Base-by-base conservation (phyloP, 2,888 invertebrate genomes). In the Therioaphis trifolii region DNA sequence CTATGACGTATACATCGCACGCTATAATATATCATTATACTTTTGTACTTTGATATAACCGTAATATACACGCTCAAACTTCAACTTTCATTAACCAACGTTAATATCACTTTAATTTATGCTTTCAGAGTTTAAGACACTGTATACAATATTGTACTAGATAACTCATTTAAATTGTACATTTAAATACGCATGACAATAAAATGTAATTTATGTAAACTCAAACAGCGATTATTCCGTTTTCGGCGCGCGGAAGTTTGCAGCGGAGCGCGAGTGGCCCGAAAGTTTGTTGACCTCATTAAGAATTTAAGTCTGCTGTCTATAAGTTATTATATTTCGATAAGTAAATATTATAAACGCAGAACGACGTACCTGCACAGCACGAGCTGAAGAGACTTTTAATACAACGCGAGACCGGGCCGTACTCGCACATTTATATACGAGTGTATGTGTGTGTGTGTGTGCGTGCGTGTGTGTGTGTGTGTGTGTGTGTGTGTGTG, bases 171-270 rank as follows among this genome's bases (percentile, higher is more conserved):
- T 77, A 77, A 66, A 68, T 24, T 66, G 49, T 77, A 35, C 49
- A 49, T 77, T 66, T 43, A 69, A 79, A 58, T 43, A 58, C 69
- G 43, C 1, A 52, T 11, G 69, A 58, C 43, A 43, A 52, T 69
- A n/a, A 79, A 79, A 58, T 71, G 35, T 79, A 69, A 79, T 79
- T 79, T 79, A 79, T 58, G 77, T 66, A 52, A 77, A 77, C 49
- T 77, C 77, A 49, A 77, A 77, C 49, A 52, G 49, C 77, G 49
- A 66, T 77, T 66, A 66, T 69, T 69, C 55, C n/a, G 69, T 79
- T 69, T 79, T 69, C n/a, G 58, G 14, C 2, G 15, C 46, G 27
- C 7, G 21, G 9, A 78, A 52, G 66, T 69, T 79, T 68, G 18
- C 18, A 29, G n/a, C 27, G 12, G n/a, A 27, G 21, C 4, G 27